Base-by-base conservation (phyloP, 2,888 invertebrate species). In the Drosophila cognata region DNA sequence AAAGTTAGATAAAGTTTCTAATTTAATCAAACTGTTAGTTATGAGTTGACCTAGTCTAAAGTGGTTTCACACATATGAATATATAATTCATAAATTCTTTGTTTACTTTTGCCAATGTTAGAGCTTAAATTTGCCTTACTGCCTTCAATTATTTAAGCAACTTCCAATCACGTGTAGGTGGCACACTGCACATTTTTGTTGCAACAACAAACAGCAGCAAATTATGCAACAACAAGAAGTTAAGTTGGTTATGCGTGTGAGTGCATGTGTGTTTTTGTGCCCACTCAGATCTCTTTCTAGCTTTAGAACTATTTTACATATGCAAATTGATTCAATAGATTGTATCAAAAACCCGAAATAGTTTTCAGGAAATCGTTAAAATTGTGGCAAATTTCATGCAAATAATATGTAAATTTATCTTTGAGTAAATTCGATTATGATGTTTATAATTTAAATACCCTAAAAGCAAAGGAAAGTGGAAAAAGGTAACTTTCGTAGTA, bases 301-400 rank as follows among this genome's bases (percentile, higher is more conserved):
- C 43, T 72, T 56, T 11, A 73, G 52, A 61, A 57, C 7, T 57
- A 50, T 53, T 79, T 68, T 53, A 50, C 53, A 58, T 74, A 64
- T 68, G 38, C 3, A 31, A 57, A 41, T 57, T 11, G 18, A 50
- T 70, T 62, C 18, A 35, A 71, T 77, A 66, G 53, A 63, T 70
- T 62, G 25, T n/a, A 43, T 33, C 21, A 55, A 29, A 55, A 64
- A n/a, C 52, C 28, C 63, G 13, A 28, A 48, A 64, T 48, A 65
- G 21, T 50, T 36, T 10, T n/a, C 52, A 59, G 77, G 48, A 79
- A 65, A 77, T 84, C 57, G 36, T 58, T 43, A 55, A 67, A 64
- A 68, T 52, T 48, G 25, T 31, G 35, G 31, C 28, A 29, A 76
- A 56, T 53, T 52, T 68, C 8, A 50, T 52, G 31, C 36, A 21